Percentiles rank a stretch among this genome's conserved stretches.
phyloP scores from a whole-genome alignment of 1,140 invertebrate genomes.

The Drosophila obscura region DNA sequence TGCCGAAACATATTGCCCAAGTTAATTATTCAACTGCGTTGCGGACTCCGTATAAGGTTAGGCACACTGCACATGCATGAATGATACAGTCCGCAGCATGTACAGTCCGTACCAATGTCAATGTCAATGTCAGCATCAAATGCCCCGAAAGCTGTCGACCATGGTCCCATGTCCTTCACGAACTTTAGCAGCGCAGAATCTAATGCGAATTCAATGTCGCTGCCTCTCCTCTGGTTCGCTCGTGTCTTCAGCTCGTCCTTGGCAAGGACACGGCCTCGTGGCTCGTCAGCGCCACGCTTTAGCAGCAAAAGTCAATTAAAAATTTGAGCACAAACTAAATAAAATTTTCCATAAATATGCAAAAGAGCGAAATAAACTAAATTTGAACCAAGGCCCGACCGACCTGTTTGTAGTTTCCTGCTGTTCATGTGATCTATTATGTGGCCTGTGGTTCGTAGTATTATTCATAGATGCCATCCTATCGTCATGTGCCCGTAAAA shows the following conservation, averaged over 20 bases:
- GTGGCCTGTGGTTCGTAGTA: not conserved
- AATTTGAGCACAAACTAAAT: conserved; percentile 63
- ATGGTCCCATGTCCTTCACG: conserved; percentile 55
- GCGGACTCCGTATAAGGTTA: conserved; percentile 9
- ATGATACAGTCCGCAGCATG: conserved; percentile 19
- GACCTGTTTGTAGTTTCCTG: conserved; percentile 1
- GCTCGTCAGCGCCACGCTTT: conserved; percentile 28
- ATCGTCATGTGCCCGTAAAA: not conserved
- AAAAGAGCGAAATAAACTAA: conserved; percentile 27
- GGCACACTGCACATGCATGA: conserved; percentile 47
- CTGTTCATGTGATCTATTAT: too few relatives aligned
- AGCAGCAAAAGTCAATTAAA: conserved; percentile 70
- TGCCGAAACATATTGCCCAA: conserved; percentile 12
- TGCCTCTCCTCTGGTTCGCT: not conserved
- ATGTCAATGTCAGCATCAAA: conserved; percentile 45
- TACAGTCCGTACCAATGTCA: conserved; percentile 65
- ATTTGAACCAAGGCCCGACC: conserved; percentile 31
- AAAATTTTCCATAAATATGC: conserved; percentile 67
- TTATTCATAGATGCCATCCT: not conserved
- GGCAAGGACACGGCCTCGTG: conserved; percentile 50
- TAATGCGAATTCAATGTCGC: conserved; percentile 75
- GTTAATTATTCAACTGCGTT: conserved; percentile 58
- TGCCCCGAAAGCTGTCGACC: conserved; percentile 40
- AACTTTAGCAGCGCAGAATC: conserved; percentile 65
- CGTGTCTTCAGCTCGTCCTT: conserved; percentile 25